These are phyloP conservation scores for Nothoprocta perdicaria DNA, from an alignment of 2,113 vertebrate species.

Conservation along the genomic window DNA sequence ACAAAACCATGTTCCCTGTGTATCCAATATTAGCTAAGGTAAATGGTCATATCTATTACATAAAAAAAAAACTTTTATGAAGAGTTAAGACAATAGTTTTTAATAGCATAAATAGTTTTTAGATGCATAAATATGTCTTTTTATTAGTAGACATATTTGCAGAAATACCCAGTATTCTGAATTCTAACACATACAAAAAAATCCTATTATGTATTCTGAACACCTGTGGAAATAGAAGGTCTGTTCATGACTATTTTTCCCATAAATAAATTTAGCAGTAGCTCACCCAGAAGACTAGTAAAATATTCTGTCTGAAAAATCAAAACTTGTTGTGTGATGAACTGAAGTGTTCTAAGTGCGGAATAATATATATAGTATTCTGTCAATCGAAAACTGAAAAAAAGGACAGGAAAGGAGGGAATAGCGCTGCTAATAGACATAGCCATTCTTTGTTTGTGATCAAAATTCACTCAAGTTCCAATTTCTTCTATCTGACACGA, in stretches of 20 bases:
- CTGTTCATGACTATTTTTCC: background rate
- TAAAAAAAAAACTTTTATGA: background rate
- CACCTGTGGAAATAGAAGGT: background rate
- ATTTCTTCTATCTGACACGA: background rate
- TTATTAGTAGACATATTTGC: background rate
- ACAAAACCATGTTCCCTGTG: background rate
- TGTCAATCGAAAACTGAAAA: background rate
- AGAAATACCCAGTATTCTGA: background rate
- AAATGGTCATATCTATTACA: background rate
- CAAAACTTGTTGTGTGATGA: background rate
- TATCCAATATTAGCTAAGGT: background rate
- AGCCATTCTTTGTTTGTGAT: background rate
- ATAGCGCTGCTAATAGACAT: background rate
- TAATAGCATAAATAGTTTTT: background rate
- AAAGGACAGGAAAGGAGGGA: background rate
- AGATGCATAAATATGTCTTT: background rate
- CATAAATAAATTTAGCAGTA: background rate
- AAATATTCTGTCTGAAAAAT: background rate
- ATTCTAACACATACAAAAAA: background rate
- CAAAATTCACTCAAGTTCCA: background rate
- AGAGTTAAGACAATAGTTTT: background rate
- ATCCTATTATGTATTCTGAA: background rate
- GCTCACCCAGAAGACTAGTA: background rate
- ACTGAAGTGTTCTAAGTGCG: background rate
- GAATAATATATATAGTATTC: background rate